A percentile compares a stretch with the other conserved stretches of the same genome.
Evolutionary conservation across 2,888 invertebrate species (phyloP).

Genomic region (Flexamia atlantica): DNA sequence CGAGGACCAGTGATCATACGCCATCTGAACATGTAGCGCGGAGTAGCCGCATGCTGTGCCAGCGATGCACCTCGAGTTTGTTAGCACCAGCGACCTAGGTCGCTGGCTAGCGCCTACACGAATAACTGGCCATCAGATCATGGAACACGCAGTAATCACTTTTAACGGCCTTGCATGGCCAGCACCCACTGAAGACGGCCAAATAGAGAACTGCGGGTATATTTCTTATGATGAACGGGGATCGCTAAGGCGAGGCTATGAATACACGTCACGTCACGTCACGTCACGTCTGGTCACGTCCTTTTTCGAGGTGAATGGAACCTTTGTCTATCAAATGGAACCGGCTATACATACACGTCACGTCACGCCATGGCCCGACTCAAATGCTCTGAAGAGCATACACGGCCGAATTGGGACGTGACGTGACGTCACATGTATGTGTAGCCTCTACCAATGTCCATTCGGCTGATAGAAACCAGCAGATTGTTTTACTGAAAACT

Average conservation of each 20-base stretch:
- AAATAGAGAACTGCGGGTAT: constrained; percentile 4
- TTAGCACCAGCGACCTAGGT: no score
- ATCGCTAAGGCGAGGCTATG: no score
- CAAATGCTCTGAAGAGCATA: no score
- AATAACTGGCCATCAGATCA: neutral
- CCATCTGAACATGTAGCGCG: neutral
- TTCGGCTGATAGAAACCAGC: no score
- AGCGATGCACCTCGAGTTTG: neutral
- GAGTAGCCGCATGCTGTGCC: neutral
- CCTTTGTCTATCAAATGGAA: no score
- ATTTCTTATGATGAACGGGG: neutral
- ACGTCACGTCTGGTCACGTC: neutral
- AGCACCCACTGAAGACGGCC: neutral
- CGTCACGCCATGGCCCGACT: no score
- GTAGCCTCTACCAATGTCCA: no score
- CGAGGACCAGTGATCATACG: neutral
- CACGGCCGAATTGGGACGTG: neutral
- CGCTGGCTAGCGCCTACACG: neutral
- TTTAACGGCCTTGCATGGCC: neutral
- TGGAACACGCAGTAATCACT: constrained; percentile 4
- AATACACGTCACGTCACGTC: no score
- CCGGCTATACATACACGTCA: no score
- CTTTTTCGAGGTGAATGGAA: no score
- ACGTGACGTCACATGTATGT: no score
- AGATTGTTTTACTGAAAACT: no score